These are phyloP conservation scores for Apostichopus californicus DNA, from an alignment of 35 echinoderm and acorn worm genomes.

Conservation along the genomic window DNA sequence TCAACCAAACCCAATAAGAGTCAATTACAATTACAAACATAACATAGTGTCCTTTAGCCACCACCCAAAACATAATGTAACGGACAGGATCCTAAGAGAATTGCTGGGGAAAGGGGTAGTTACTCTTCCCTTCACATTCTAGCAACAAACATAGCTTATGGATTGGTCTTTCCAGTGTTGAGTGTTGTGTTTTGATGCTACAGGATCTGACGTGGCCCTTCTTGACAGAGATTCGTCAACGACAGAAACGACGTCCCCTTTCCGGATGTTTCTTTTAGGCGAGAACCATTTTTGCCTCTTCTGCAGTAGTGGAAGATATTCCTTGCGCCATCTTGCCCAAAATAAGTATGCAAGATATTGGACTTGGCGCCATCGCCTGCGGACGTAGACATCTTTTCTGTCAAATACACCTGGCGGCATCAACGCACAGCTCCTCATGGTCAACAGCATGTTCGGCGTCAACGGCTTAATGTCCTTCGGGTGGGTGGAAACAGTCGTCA, in stretches of 20 bases:
- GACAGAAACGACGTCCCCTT: conserved; percentile 44
- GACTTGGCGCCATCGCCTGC: conserved; percentile 49
- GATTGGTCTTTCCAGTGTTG: conserved; percentile 17
- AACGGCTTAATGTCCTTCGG: conserved; percentile 37
- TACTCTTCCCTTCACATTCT: conserved; percentile 31
- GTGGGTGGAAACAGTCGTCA: conserved; percentile 44
- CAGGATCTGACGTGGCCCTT: conserved; percentile 21
- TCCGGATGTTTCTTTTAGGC: conserved; percentile 12
- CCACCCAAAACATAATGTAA: no score
- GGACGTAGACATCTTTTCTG: conserved; percentile 50
- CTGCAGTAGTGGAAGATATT: conserved; percentile 47
- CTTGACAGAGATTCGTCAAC: conserved; percentile 27
- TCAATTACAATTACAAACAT: no score
- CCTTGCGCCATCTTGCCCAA: conserved; percentile 46
- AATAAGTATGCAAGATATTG: conserved; percentile 50
- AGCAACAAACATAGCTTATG: conserved; percentile 53
- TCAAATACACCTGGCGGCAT: conserved; percentile 47
- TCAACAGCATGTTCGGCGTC: conserved; percentile 70
- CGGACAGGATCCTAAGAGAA: no score
- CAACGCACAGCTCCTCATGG: not conserved
- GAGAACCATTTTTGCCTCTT: conserved; percentile 55
- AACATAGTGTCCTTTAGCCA: no score
- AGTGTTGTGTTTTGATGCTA: conserved; percentile 39
- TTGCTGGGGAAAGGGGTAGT: no score
- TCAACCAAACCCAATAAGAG: no score